phyloP scores from a whole-genome alignment of 1,140 invertebrate genomes.

The Orius insidiosus region DNA sequence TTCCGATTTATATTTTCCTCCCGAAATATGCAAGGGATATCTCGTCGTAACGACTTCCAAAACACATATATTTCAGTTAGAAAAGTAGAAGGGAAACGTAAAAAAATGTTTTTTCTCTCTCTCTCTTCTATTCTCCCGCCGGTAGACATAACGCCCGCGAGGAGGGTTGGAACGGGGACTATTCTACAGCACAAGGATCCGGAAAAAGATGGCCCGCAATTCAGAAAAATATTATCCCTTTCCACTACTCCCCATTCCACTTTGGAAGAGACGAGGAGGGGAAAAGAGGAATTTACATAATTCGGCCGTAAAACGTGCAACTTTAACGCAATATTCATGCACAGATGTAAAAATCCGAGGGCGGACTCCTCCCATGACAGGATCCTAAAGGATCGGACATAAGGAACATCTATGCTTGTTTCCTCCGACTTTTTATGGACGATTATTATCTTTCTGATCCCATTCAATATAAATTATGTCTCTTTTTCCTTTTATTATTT shows the following conservation, averaged over 20 bases:
- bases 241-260: conserved; percentile 10
- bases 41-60: too few species aligned
- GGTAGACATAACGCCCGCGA: too few species aligned
- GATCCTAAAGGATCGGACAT: conserved; percentile 2
- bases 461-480: conserved; percentile 7
- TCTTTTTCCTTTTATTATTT: neutral
- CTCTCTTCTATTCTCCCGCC: too few species aligned
- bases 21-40: too few species aligned
- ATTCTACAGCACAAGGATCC: conserved; percentile 4
- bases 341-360: conserved; percentile 18
- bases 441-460: neutral
- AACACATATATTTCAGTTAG: too few species aligned
- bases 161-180: too few species aligned
- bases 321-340: conserved; percentile 17
- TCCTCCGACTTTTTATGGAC: conserved; percentile 7
- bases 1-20: too few species aligned
- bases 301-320: conserved; percentile 17
- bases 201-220: conserved; percentile 15
- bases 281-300: conserved; percentile 18
- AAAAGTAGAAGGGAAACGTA: too few species aligned
- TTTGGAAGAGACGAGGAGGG: neutral
- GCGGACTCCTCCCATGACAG: neutral
- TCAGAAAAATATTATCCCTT: conserved; percentile 19
- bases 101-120: too few species aligned
- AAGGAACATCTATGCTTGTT: conserved; percentile 12